Conservation (phyloP, 2,113 vertebrate genomes). For the Mustela nigripes region DNA sequence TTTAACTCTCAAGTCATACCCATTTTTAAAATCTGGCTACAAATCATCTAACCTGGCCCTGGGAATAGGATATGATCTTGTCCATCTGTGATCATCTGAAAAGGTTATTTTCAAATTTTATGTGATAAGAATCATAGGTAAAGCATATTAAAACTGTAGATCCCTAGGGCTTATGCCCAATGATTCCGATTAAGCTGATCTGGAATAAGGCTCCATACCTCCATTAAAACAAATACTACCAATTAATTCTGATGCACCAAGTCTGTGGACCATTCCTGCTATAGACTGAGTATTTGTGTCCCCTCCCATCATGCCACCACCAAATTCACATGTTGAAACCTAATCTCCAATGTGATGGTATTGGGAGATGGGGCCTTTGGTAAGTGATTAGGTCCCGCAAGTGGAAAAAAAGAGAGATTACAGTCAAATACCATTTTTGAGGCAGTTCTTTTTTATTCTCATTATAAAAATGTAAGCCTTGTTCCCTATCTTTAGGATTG, state of each 20-base stretch:
- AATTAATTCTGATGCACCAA: not conserved
- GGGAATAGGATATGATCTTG: not conserved
- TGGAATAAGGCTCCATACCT: not conserved
- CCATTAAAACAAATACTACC: not conserved
- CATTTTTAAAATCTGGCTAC: not conserved
- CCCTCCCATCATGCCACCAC: not conserved
- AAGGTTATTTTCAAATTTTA: not conserved
- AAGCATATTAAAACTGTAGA: not conserved
- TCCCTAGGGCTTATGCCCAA: not conserved
- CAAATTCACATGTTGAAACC: not conserved
- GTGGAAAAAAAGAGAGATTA: not conserved
- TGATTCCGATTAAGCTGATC: not conserved
- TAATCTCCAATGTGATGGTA: not conserved
- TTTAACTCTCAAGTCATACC: not conserved
- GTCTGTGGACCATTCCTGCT: not conserved
- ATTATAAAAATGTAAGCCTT: slow-evolving; percentile 22
- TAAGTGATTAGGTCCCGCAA: not conserved
- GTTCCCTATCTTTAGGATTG: not conserved
- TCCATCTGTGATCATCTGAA: not conserved
- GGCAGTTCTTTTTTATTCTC: not conserved
- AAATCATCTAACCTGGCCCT: not conserved
- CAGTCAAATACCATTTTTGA: not conserved
- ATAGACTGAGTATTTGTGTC: not conserved
- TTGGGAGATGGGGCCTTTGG: not conserved
- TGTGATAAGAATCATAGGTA: not conserved